Percentiles rank a stretch among this genome's conserved stretches.
Conservation (phyloP, 2,888 invertebrate species). For the Catocala fraxini region DNA sequence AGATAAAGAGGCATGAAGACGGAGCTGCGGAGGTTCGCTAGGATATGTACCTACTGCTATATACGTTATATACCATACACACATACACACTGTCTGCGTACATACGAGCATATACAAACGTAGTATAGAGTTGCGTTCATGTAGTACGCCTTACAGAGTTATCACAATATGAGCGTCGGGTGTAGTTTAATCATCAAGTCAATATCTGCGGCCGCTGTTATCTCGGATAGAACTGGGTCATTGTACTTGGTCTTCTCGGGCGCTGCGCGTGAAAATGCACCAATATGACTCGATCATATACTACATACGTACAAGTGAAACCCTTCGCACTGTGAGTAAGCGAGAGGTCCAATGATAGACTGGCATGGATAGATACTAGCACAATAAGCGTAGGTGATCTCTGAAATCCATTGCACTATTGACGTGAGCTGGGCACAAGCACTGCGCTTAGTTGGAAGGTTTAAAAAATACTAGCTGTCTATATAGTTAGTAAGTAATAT, state of each 20-base stretch:
- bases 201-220: slow-evolving; percentile 64
- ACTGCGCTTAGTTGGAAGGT: too few species aligned
- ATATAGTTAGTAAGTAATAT: too few species aligned
- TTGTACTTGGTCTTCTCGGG: slow-evolving; percentile 64
- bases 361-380: too few species aligned
- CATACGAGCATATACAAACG: slow-evolving; percentile 7
- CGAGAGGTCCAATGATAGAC: too few species aligned
- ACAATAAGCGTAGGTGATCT: too few species aligned
- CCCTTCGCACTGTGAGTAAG: too few species aligned
- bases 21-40: neutral
- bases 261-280: slow-evolving; percentile 21
- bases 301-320: neutral
- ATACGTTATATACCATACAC: neutral
- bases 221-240: slow-evolving; percentile 69
- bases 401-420: neutral
- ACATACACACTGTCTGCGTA: neutral
- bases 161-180: slow-evolving; percentile 34
- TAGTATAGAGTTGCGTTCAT: slow-evolving; percentile 10
- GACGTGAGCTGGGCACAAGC: too few species aligned
- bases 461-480: too few species aligned
- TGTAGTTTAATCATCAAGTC: slow-evolving; percentile 61
- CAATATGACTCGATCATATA: too few species aligned
- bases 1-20: slow-evolving; percentile 51
- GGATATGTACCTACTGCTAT: slow-evolving; percentile 1
- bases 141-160: slow-evolving; percentile 39